A percentile compares a stretch with the other conserved stretches of the same genome.
These are phyloP conservation scores for Charaxes varanes DNA, from an alignment of 1,140 invertebrate genomes.

Conservation along the genomic window DNA sequence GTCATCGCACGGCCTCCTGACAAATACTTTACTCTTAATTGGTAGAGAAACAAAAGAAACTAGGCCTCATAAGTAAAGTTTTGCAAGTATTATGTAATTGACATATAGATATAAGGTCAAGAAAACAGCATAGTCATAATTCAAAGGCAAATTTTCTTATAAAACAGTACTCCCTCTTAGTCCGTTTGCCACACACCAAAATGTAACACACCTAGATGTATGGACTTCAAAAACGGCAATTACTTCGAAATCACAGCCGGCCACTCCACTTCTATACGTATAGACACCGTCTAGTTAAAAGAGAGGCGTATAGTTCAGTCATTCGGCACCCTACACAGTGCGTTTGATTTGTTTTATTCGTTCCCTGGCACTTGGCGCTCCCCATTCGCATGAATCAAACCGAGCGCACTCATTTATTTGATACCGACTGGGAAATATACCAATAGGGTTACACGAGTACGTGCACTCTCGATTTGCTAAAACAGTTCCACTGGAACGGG, in stretches of 20 bases:
- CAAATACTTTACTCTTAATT: too few species aligned
- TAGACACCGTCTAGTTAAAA: neutral
- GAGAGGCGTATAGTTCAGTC: constrained; percentile 22
- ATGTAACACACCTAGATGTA: too few species aligned
- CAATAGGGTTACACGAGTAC: constrained; percentile 4
- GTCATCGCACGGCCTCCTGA: too few species aligned
- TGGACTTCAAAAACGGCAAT: too few species aligned
- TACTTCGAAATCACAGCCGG: neutral
- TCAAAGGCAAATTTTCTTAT: too few species aligned
- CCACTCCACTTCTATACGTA: neutral
- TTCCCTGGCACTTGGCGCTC: constrained; percentile 50
- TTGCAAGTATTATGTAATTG: too few species aligned
- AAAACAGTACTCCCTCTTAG: too few species aligned
- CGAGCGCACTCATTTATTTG: constrained; percentile 67
- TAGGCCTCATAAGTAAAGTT: too few species aligned
- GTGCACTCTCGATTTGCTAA: constrained; percentile 5
- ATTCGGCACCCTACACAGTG: constrained; percentile 32
- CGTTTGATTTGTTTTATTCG: constrained; percentile 65
- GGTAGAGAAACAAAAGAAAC: too few species aligned
- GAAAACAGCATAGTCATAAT: too few species aligned
- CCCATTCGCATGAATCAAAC: constrained; percentile 69
- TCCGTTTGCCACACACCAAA: too few species aligned
- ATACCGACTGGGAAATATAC: constrained; percentile 29
- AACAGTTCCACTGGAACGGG: constrained; percentile 2
- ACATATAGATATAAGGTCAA: too few species aligned